These are phyloP conservation scores for Crotalus helleri DNA, from an alignment of 2,113 vertebrate species.

Conservation along the genomic window DNA sequence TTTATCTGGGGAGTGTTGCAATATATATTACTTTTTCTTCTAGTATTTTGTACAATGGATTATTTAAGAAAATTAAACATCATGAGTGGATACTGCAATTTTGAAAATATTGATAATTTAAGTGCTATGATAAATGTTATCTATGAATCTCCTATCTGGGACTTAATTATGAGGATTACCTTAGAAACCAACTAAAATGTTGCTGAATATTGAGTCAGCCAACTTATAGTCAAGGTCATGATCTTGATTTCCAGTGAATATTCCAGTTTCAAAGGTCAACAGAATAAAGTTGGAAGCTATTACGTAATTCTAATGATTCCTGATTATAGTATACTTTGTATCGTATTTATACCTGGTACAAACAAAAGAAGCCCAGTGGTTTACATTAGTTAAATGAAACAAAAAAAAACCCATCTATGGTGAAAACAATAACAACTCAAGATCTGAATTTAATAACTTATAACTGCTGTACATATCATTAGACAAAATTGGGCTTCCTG, in stretches of 20 bases:
- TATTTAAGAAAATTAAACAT: background rate
- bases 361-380: background rate
- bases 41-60: background rate
- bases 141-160: background rate
- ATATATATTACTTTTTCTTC: background rate
- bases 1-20: background rate
- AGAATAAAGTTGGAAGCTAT: background rate
- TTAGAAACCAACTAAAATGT: background rate
- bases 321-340: background rate
- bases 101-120: background rate
- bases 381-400: background rate
- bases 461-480: background rate
- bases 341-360: background rate
- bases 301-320: background rate
- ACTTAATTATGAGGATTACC: background rate
- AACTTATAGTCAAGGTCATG: background rate
- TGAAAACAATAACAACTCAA: background rate
- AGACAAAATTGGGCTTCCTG: background rate
- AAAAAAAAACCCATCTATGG: background rate
- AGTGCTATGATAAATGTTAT: background rate
- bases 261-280: background rate
- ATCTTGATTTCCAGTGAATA: background rate
- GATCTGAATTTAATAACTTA: background rate
- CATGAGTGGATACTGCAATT: background rate
- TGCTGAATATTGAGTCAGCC: background rate